Evolutionary conservation across 2,797 vertebrate genomes (phyloP).

Genomic region (Myotis findleyi): DNA sequence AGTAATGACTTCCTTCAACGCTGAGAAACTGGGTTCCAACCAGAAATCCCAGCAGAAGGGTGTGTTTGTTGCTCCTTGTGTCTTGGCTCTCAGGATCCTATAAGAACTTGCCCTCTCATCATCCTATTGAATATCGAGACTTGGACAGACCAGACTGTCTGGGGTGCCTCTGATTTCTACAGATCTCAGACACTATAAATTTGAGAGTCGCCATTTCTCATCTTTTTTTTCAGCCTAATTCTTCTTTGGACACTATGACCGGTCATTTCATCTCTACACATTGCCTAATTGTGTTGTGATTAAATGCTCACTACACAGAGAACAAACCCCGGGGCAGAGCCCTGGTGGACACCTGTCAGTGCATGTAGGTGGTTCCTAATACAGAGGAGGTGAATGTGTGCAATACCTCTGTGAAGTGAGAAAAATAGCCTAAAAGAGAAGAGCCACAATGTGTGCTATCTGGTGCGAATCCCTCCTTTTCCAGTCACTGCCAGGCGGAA

Average conservation of each 20-base stretch:
- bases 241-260: background rate
- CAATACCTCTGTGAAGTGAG: background rate
- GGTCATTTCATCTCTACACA: background rate
- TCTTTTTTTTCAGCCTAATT: background rate
- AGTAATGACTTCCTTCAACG: background rate
- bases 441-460: background rate
- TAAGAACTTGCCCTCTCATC: background rate
- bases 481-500: background rate
- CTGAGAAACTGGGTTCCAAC: background rate
- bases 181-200: background rate
- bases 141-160: background rate
- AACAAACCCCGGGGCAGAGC: background rate
- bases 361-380: background rate
- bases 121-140: background rate
- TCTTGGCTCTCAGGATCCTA: background rate
- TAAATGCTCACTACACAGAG: background rate
- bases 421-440: background rate
- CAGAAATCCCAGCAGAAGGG: background rate
- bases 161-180: background rate
- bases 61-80: background rate
- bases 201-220: background rate
- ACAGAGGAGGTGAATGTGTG: background rate
- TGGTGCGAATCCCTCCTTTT: background rate
- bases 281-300: background rate
- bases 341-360: background rate